Base-by-base conservation (phyloP, 2,888 invertebrate genomes). In the Dolichopus griseipennis region DNA sequence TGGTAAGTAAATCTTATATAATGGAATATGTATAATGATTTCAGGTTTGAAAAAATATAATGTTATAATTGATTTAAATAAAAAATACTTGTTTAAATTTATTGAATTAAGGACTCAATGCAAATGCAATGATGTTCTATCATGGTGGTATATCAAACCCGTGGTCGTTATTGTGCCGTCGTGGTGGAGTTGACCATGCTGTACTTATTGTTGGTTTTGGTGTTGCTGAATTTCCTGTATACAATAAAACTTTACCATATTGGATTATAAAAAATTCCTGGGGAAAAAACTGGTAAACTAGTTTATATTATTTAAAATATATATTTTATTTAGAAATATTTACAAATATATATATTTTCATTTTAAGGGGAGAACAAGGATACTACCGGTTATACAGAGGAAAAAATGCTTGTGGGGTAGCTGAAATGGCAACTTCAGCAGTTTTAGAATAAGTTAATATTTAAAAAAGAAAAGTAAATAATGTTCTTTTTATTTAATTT, bases 261-360 rank as follows among this genome's bases (percentile, higher is more conserved):
- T 97, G 97, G 97, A 90, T 90, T 71, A 84, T 97, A 41, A 97
- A 97, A 84, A 97, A 97, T 82, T 95, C 95, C 15, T 97, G 97
- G 97, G 96, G 97, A 66, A 79, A 83, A 52, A 82, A 83, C 33
- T 97, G 96, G 96, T 52, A 52, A 52, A 18, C 18, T 37, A 37
- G 18, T 18, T 12, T 12, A 52, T 18, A 52, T 52, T n/a, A 52
- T 37, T 27, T 27, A 4, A 27, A 41, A 12, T 41, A 15, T 2
- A 7, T 41, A 41, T 41, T 9, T 41, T 6, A 41, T 41, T 41
- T 2, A 2, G 8, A 41, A 41, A 52, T 52, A 52, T 15, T n/a
- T 52, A 18, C n/a, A n/a, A 18, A 52, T 1, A 52, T 6, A 43
- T 3, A 9, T 18, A 52, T 52, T 52, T n/a, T 52, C 6, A 1